A percentile compares a stretch with the other conserved stretches of the same genome.
Conservation (phyloP, 2,888 invertebrate genomes). For the Marronus borbonicus region DNA sequence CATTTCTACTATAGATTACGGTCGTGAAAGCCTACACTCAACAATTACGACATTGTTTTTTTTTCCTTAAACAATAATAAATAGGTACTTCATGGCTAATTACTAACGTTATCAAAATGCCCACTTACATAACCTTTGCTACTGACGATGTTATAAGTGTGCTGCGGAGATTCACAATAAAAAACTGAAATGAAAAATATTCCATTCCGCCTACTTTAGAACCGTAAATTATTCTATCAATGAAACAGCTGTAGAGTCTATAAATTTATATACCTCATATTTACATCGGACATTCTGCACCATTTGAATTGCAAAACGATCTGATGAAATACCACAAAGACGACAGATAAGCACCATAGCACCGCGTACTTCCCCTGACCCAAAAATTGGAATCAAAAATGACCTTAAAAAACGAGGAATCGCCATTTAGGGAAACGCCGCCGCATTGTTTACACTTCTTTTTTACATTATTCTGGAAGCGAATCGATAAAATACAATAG, state of each 20-base stretch:
- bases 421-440: neutral
- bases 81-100: too few relatives aligned
- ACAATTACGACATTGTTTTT: too few relatives aligned
- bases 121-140: too few relatives aligned
- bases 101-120: too few relatives aligned
- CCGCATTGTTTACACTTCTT: slow-evolving; percentile 5
- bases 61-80: too few relatives aligned
- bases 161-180: too few relatives aligned
- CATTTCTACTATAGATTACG: too few relatives aligned
- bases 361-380: slow-evolving; percentile 1
- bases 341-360: neutral
- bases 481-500: neutral
- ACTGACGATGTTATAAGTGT: too few relatives aligned
- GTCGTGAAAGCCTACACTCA: too few relatives aligned
- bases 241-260: neutral
- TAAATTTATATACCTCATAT: neutral
- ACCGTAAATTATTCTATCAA: neutral
- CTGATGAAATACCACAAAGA: slow-evolving; percentile 11
- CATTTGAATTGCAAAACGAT: slow-evolving; percentile 6
- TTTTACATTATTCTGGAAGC: slow-evolving; percentile 1
- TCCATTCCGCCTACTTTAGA: neutral
- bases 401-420: neutral
- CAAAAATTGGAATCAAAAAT: neutral
- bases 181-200: too few relatives aligned
- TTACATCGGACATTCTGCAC: neutral